A percentile compares a stretch with the other conserved stretches of the same genome.
Evolutionary conservation across 2,113 vertebrate species (phyloP).

Genomic region (Procavia capensis): DNA sequence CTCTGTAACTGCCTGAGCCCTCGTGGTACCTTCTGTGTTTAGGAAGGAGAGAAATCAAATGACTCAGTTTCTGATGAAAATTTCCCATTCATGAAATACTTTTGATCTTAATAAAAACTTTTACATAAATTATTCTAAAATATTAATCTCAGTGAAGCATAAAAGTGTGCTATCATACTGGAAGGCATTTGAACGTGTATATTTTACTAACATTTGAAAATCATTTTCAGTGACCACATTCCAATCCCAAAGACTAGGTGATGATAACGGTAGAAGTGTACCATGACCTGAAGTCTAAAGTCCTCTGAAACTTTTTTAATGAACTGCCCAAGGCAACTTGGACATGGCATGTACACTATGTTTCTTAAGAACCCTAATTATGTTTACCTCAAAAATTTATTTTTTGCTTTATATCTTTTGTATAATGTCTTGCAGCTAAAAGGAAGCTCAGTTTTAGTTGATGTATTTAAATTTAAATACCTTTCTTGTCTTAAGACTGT

Average conservation of each 20-base stretch:
- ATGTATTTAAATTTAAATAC: conserved; percentile 55
- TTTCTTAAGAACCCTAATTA: conserved; percentile 68
- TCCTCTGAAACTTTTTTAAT: conserved; percentile 60
- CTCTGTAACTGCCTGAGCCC: background rate
- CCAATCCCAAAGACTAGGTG: conserved; percentile 48
- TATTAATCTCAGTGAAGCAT: conserved; percentile 31
- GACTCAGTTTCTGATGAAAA: background rate
- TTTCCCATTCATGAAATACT: background rate
- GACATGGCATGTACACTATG: conserved; percentile 43
- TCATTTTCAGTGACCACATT: conserved; percentile 64
- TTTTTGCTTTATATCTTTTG: conserved; percentile 60
- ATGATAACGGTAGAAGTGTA: conserved; percentile 49
- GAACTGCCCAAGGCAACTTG: conserved; percentile 36
- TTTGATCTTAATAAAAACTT: background rate
- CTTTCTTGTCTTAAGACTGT: conserved; percentile 26
- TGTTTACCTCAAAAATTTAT: conserved; percentile 59
- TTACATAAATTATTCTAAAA: background rate
- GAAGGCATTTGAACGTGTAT: background rate
- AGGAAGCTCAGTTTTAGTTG: background rate
- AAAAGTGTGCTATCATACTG: background rate
- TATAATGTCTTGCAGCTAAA: conserved; percentile 46
- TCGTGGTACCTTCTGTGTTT: background rate
- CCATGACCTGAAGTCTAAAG: conserved; percentile 22
- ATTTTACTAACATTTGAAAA: conserved; percentile 27
- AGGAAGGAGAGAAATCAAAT: background rate